phyloP scores from a whole-genome alignment of 2,797 vertebrate genomes.

The Percopsis omiscomaycus region DNA sequence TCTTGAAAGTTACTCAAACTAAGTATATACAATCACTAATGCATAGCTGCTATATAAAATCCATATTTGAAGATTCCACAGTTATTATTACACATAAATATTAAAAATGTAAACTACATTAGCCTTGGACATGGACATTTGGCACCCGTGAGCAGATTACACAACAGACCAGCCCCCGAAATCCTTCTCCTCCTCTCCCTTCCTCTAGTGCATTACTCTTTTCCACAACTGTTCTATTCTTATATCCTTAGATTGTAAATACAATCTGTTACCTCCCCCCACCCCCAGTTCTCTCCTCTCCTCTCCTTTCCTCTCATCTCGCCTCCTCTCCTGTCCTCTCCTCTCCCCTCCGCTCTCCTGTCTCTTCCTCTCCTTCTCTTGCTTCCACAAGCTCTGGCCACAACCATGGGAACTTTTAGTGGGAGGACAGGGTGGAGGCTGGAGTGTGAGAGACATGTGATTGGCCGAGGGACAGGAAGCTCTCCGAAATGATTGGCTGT shows the following conservation, averaged over 20 bases:
- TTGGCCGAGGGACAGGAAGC: conserved; percentile 55
- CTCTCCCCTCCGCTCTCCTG: not conserved
- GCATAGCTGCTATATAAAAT: too few species aligned
- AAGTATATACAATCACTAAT: too few species aligned
- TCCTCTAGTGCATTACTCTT: conserved; percentile 12
- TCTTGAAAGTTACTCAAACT: too few species aligned
- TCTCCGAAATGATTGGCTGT: conserved; percentile 62
- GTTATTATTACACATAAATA: too few species aligned
- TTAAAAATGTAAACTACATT: too few species aligned
- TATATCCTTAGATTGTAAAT: conserved; percentile 33
- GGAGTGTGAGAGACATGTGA: conserved; percentile 25
- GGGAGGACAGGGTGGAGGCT: conserved; percentile 29
- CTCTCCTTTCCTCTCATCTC: conserved; percentile 22
- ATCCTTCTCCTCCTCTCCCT: conserved; percentile 2
- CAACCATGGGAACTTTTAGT: conserved; percentile 62
- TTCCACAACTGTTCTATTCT: conserved; percentile 30
- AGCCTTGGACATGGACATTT: conserved; percentile 7
- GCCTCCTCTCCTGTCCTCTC: not conserved
- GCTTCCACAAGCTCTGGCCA: conserved; percentile 27
- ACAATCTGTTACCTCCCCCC: conserved; percentile 20
- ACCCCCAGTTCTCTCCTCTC: not conserved
- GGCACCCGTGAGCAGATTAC: conserved; percentile 13
- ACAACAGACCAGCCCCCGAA: conserved; percentile 12
- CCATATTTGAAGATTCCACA: too few species aligned
- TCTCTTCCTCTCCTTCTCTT: conserved; percentile 1